Base-by-base conservation (phyloP, 2,888 invertebrate genomes). In the Netelia virgata region DNA sequence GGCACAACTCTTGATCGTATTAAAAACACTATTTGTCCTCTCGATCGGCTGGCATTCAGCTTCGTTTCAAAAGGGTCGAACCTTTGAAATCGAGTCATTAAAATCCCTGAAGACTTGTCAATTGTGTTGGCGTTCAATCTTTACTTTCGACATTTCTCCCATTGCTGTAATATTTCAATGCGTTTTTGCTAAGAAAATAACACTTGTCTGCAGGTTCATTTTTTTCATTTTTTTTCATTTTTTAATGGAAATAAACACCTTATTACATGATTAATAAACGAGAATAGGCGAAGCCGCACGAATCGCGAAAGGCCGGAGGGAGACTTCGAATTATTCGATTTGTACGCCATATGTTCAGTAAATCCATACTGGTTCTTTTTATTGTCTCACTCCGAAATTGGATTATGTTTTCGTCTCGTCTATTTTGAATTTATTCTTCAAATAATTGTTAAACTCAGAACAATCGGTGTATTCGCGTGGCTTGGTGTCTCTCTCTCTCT, bases 241-340 rank as follows among this genome's bases (percentile, higher is more conserved):
- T 87, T 87, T 88, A 87, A 86, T 83, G 82, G 85, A 88, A 90
- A 88, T 89, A 87, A 89, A 90, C 87, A 88, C 84, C 87, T 87
- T 75, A 66, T 84, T 88, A 88, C 88, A 89, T 86, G 86, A 88
- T 88, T 86, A 84, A 88, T 88, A 87, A 88, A 86, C 81, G 83
- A 83, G 59, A 82, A 82, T 82, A 82, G 86, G 86, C 79, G 81
- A 70, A 87, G 84, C 81, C 73, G 84, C 75, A 72, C 41, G 50
- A 61, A 69, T 69, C 18, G 28, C 14, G 23, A 77, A 41, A 68
- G 14, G 36, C 36, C 18, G 36, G 55, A 66, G 69, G 14, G 28
- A 28, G 28, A 9, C 1, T 10, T 70, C 16, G 57, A 70, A 57
- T 55, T 74, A 20, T 5, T 82, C 83, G 69, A 73, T 87, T 86